Percentiles rank a stretch among this genome's conserved stretches.
phyloP scores from a whole-genome alignment of 2,797 vertebrate species.

The Merluccius polli region DNA sequence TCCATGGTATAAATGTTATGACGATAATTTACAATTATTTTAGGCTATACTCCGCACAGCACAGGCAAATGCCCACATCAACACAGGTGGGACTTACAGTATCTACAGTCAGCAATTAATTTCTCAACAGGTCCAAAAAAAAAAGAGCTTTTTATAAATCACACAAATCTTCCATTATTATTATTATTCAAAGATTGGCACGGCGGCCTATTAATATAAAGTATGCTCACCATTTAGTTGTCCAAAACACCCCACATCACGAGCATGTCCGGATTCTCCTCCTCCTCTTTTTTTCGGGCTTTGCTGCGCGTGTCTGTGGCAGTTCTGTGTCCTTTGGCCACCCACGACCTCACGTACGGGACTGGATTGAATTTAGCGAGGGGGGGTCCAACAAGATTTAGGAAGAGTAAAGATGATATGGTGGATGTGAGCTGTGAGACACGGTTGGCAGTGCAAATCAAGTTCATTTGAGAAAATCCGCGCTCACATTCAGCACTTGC shows the following conservation, averaged over 20 bases:
- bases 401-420: constrained; percentile 9
- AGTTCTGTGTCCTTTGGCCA: constrained; percentile 11
- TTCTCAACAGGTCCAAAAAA: too few species aligned
- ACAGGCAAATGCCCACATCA: too few species aligned
- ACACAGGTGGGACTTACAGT: too few species aligned
- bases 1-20: too few species aligned
- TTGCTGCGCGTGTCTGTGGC: neutral
- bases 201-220: constrained; percentile 2
- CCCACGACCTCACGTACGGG: too few species aligned
- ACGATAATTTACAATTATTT: too few species aligned
- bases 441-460: constrained; percentile 5
- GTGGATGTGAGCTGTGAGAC: constrained; percentile 7
- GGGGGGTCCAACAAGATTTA: constrained; percentile 19
- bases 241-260: constrained; percentile 13
- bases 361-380: constrained; percentile 9
- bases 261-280: too few species aligned
- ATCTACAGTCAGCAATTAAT: neutral
- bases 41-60: too few species aligned
- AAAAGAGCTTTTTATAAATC: too few species aligned
- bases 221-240: neutral
- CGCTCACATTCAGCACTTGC: too few species aligned
- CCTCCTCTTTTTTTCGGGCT: constrained; percentile 10
- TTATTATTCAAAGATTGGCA: too few species aligned
- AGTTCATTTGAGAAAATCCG: constrained; percentile 8
- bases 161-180: too few species aligned